Evolutionary conservation across 1,140 invertebrate genomes (phyloP), one percentile per base, ranked within the genome.

Genomic region (Camponotus pennsylvanicus): DNA sequence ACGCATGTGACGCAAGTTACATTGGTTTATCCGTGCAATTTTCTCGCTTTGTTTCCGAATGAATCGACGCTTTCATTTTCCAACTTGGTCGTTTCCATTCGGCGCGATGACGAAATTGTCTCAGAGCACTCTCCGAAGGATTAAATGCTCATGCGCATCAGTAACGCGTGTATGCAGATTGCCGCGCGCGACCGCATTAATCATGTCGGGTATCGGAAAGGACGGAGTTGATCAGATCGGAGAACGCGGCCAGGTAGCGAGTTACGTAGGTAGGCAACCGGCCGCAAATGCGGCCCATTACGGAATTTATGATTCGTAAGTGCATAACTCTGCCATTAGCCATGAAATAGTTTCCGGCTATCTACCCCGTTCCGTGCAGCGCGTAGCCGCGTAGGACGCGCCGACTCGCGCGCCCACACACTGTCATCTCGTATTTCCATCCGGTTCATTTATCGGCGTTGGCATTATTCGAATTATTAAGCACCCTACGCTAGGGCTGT

Each of bases 271-370:
- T 67, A 37, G 15, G 15, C 15, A 52, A 21, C 18, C 27, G 66
- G 45, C 69, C 76, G 69, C 73, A 90, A 83, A 90, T 80, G 89
- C 86, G 86, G 88, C 83, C 83, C 91, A 91, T 92, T 90, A 83
- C 59, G 86, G 86, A 92, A 92, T 92, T 92, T 92, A 92, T 91
- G 91, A 92, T 91, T 92, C 86, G 88, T 91, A 92, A 92, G 88
- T 92, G 89, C 91, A 92, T 92, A 92, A 90, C 89, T 92, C 88
- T 83, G 83, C 91, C 90, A 92, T 92, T 92, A 92, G 77, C 89
- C 82, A 78, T 89, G 91, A 92, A 92, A 92, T 92, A 92, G 91
- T 91, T 92, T 91, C 91, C 91, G 86, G 85, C 85, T 90, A 92
- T 91, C 91, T 87, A 86, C 57, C 55, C 63, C 21, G 40, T 55